These are phyloP conservation scores for Poeciliopsis presidionis DNA, from an alignment of 2,797 vertebrate genomes.

Conservation along the genomic window DNA sequence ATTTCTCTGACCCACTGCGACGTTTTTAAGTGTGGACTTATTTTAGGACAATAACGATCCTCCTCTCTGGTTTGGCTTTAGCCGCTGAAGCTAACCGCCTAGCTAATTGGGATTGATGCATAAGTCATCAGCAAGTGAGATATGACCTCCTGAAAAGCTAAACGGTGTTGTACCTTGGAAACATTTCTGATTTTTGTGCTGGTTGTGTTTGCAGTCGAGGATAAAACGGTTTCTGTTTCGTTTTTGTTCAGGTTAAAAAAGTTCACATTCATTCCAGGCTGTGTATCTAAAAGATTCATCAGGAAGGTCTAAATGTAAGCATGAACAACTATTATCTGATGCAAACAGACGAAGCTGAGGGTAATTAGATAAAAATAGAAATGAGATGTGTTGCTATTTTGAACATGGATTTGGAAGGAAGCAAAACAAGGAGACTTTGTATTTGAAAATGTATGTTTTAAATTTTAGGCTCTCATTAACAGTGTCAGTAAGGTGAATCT, in stretches of 20 bases:
- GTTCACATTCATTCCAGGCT: not conserved
- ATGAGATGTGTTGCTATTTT: not conserved
- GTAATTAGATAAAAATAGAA: not conserved
- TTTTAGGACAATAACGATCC: not conserved
- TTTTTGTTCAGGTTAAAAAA: not conserved
- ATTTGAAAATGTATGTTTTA: not conserved
- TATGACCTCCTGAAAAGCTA: not conserved
- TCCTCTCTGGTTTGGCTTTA: not conserved
- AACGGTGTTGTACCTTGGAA: not conserved
- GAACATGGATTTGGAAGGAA: not conserved
- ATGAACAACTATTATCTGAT: not conserved
- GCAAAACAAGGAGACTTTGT: not conserved
- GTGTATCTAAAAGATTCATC: not conserved
- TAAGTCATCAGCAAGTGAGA: not conserved
- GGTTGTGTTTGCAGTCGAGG: not conserved
- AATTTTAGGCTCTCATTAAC: not conserved
- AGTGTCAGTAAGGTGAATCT: not conserved
- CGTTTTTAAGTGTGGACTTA: not conserved
- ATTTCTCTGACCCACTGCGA: too few relatives aligned
- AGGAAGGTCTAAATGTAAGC: not conserved
- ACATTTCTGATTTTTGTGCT: not conserved
- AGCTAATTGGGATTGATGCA: not conserved
- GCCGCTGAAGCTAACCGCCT: not conserved
- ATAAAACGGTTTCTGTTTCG: not conserved
- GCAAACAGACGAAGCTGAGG: not conserved